Conservation (phyloP, 1,140 invertebrate genomes). For the Maconellicoccus hirsutus region DNA sequence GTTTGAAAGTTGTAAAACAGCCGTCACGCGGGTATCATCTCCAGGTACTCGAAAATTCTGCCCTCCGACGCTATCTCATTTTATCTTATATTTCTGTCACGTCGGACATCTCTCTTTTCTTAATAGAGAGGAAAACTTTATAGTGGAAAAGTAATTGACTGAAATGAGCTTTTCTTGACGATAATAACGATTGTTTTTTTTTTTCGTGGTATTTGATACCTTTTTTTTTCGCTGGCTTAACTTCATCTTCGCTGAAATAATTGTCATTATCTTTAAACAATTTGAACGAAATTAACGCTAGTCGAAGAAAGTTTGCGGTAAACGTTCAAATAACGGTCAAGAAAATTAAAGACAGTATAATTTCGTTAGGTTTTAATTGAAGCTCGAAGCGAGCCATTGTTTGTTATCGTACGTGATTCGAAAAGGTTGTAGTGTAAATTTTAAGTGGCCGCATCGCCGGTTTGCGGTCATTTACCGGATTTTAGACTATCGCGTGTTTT, state of each 20-base stretch:
- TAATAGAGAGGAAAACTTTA: neutral
- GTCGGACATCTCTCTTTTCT: neutral
- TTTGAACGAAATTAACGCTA: neutral
- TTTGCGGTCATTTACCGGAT: no score
- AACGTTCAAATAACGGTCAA: neutral
- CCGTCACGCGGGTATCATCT: constrained; percentile 1
- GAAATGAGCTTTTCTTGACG: neutral
- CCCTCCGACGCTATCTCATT: neutral
- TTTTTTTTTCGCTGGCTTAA: no score
- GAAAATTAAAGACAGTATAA: no score
- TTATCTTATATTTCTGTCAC: neutral
- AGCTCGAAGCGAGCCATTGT: no score
- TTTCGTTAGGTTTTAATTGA: no score
- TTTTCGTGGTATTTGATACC: neutral
- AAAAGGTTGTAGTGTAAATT: no score
- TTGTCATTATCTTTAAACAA: neutral
- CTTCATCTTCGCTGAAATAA: neutral
- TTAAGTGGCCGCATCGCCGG: no score
- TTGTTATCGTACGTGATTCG: no score
- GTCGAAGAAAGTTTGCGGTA: neutral
- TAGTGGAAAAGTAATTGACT: neutral
- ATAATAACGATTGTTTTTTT: neutral
- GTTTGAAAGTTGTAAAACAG: neutral
- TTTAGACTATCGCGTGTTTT: no score
- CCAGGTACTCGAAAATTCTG: neutral